Conservation (phyloP, 2,797 vertebrate species). For the Heteromormyrus szaboi region DNA sequence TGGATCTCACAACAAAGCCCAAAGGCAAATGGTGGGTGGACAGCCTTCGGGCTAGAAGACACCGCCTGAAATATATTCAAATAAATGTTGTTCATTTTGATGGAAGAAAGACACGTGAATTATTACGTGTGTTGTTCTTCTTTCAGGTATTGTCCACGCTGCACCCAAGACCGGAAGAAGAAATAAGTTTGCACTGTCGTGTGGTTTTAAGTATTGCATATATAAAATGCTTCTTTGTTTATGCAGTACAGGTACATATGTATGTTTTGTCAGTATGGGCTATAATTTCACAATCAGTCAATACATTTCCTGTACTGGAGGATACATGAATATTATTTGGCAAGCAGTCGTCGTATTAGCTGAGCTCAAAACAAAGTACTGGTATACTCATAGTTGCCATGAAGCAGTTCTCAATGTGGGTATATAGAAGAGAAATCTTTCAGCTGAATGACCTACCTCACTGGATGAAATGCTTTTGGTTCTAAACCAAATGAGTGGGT, state of each 20-base stretch:
- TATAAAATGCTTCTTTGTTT: conserved; percentile 13
- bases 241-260: conserved; percentile 24
- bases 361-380: background rate
- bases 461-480: background rate
- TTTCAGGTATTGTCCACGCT: conserved; percentile 90
- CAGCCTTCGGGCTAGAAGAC: conserved; percentile 14
- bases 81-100: background rate
- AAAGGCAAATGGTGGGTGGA: conserved; percentile 92
- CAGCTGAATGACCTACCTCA: background rate
- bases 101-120: background rate
- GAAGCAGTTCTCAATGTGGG: background rate
- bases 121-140: background rate
- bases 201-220: background rate
- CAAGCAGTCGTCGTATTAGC: background rate
- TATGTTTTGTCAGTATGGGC: conserved; percentile 17
- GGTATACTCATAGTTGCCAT: background rate
- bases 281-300: background rate
- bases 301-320: background rate
- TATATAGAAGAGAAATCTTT: background rate
- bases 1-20: conserved; percentile 92
- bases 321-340: background rate
- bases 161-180: conserved; percentile 89
- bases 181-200: conserved; percentile 61
- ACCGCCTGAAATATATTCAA: background rate
- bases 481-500: background rate